Evolutionary conservation across 1,140 invertebrate genomes (phyloP).

Genomic region (Leptoteleia sp.): DNA sequence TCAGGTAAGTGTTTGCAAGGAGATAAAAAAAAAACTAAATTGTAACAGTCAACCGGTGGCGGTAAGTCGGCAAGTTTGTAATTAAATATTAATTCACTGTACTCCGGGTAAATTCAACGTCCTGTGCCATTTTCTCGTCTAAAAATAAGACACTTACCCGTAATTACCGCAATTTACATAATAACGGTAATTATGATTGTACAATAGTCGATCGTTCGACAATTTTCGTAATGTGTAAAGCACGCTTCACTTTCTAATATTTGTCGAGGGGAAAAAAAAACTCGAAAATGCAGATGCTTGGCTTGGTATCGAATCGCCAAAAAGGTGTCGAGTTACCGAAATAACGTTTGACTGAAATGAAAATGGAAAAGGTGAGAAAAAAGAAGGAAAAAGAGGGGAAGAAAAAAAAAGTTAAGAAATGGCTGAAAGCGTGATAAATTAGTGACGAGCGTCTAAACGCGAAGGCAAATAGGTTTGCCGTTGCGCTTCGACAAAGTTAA

Average conservation of each 20-base stretch:
- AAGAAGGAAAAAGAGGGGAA: too few relatives aligned
- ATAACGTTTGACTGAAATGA: too few relatives aligned
- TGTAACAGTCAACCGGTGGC: too few relatives aligned
- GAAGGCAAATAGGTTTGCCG: conserved; percentile 34
- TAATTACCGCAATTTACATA: conserved; percentile 7
- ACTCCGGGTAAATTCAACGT: too few relatives aligned
- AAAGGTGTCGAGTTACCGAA: conserved; percentile 13
- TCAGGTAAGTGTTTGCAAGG: too few relatives aligned
- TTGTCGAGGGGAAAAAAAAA: not conserved
- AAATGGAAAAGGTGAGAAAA: too few relatives aligned
- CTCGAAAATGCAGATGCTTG: conserved; percentile 3
- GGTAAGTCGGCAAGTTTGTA: too few relatives aligned
- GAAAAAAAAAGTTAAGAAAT: too few relatives aligned
- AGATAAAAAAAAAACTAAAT: too few relatives aligned
- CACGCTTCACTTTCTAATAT: conserved; percentile 4
- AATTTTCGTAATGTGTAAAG: not conserved
- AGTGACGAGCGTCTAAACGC: conserved; percentile 9
- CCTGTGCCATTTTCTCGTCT: conserved; percentile 15
- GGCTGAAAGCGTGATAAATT: conserved; percentile 12
- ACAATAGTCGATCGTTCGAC: not conserved
- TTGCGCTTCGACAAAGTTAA: conserved; percentile 28
- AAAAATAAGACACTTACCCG: conserved; percentile 1
- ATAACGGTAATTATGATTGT: conserved; percentile 10
- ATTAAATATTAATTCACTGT: too few relatives aligned
- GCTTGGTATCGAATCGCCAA: conserved; percentile 1